These are phyloP conservation scores for Xestia c-nigrum DNA, from an alignment of 2,888 invertebrate species.

Conservation along the genomic window DNA sequence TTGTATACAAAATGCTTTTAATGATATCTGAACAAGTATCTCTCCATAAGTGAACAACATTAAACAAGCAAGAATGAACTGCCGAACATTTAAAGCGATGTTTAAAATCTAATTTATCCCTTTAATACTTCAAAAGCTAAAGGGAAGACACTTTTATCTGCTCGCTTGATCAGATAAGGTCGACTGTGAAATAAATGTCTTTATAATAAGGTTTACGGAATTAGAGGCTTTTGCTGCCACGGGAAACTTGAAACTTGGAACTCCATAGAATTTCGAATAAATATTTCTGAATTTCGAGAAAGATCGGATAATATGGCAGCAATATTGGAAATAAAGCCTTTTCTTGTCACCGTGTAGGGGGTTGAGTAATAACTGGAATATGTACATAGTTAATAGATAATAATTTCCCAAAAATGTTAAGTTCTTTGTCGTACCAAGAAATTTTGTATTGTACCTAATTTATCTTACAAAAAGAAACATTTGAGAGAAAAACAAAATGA, in stretches of 20 bases:
- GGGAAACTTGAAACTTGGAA: not conserved
- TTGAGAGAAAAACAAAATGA: not conserved
- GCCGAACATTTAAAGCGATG: constrained; percentile 34
- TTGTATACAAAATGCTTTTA: constrained; percentile 6
- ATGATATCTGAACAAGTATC: constrained; percentile 27
- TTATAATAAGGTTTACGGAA: constrained; percentile 47
- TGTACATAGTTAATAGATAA: not conserved
- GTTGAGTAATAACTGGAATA: too few relatives aligned
- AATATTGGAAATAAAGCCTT: not conserved
- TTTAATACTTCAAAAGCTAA: constrained; percentile 52
- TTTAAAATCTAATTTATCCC: constrained; percentile 59
- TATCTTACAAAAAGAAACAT: not conserved
- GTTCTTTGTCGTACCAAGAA: not conserved
- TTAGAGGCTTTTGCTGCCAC: constrained; percentile 11
- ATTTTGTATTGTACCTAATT: not conserved
- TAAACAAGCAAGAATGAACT: constrained; percentile 31
- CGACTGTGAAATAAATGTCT: constrained; percentile 54
- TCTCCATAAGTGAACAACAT: constrained; percentile 19
- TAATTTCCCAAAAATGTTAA: too few relatives aligned
- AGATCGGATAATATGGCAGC: not conserved
- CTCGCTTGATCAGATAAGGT: constrained; percentile 49
- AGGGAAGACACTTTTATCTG: constrained; percentile 53
- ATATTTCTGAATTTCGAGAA: not conserved
- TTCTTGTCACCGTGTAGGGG: not conserved
- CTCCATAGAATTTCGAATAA: not conserved